Conservation (phyloP, 1,140 invertebrate species). For the Cotesia typhae region DNA sequence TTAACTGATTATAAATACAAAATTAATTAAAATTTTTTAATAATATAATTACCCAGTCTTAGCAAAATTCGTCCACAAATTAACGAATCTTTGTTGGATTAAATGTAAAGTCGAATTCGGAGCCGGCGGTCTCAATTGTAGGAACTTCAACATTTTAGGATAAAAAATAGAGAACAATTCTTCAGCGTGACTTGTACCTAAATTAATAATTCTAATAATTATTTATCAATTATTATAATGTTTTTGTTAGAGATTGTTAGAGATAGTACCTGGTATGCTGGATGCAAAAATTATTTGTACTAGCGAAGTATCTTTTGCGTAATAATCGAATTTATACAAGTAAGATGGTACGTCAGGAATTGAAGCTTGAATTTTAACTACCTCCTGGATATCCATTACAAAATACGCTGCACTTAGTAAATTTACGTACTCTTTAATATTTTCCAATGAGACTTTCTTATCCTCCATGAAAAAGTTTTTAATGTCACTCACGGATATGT, state of each 20-base stretch:
- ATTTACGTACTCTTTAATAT: slow-evolving; percentile 6
- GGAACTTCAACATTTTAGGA: not conserved
- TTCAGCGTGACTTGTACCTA: slow-evolving; percentile 51
- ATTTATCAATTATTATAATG: not conserved
- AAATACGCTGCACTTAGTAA: slow-evolving; percentile 18
- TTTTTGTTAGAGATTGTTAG: no score
- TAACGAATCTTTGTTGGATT: slow-evolving; percentile 48
- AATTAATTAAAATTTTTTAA: not conserved
- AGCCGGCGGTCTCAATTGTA: not conserved
- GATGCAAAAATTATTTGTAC: slow-evolving; percentile 26
- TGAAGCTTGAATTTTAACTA: slow-evolving; percentile 55
- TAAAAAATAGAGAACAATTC: slow-evolving; percentile 52
- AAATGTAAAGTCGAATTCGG: slow-evolving; percentile 22
- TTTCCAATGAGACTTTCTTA: slow-evolving; percentile 14
- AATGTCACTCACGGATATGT: slow-evolving; percentile 57
- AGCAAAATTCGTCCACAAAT: slow-evolving; percentile 60
- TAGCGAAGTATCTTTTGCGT: slow-evolving; percentile 30
- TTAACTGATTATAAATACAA: no score
- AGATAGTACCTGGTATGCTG: slow-evolving; percentile 2
- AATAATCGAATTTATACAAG: slow-evolving; percentile 65
- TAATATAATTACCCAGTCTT: slow-evolving; percentile 49
- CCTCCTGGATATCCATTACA: slow-evolving; percentile 30
- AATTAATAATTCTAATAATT: not conserved
- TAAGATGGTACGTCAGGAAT: slow-evolving; percentile 54
- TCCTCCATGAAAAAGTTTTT: slow-evolving; percentile 58